Evolutionary conservation across 2,113 vertebrate genomes (phyloP).

Genomic region (Mungos mungo): DNA sequence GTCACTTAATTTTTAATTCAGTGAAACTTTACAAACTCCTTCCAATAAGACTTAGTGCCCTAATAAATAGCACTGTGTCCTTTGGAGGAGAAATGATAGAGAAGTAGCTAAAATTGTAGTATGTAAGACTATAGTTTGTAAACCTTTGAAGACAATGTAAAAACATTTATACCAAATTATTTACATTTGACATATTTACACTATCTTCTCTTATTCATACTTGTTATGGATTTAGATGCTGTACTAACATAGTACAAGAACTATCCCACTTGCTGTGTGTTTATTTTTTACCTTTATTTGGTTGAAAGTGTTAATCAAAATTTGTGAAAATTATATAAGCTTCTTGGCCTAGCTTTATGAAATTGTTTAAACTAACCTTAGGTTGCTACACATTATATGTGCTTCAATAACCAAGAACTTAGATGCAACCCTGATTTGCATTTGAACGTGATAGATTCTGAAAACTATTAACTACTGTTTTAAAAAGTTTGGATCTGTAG

Average conservation of each 20-base stretch:
- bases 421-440: background rate
- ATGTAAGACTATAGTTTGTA: background rate
- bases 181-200: background rate
- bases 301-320: background rate
- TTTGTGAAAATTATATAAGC: background rate
- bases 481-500: background rate
- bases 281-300: background rate
- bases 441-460: background rate
- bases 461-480: conserved; percentile 1
- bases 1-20: conserved; percentile 23
- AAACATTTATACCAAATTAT: background rate
- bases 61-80: background rate
- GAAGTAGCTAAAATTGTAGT: background rate
- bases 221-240: background rate
- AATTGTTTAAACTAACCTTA: background rate
- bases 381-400: background rate
- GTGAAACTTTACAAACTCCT: background rate
- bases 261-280: background rate
- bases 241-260: background rate
- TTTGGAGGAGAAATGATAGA: background rate
- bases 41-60: background rate
- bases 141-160: background rate
- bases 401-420: background rate
- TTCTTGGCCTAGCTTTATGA: background rate
- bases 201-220: background rate